phyloP scores from a whole-genome alignment of 2,113 vertebrate genomes.

The Pionites leucogaster region DNA sequence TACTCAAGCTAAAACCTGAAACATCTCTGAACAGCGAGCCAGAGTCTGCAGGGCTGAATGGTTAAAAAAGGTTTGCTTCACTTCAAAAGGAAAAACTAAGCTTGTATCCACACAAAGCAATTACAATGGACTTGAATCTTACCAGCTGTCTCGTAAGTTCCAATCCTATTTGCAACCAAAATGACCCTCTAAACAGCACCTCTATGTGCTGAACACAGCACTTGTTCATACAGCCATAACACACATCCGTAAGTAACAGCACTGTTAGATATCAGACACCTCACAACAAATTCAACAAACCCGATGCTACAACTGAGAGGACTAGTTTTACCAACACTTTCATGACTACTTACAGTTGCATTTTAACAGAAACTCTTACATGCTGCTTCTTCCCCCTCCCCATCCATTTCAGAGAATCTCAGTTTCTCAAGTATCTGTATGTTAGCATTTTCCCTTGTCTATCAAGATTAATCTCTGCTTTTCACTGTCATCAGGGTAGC shows the following conservation, averaged over 20 bases:
- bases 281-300: not conserved
- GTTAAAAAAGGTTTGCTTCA: not conserved
- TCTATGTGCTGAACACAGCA: not conserved
- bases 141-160: not conserved
- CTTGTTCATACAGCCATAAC: not conserved
- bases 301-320: not conserved
- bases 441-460: not conserved
- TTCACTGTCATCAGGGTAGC: not conserved
- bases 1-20: not conserved
- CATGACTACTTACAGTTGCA: not conserved
- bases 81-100: not conserved
- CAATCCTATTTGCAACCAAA: not conserved
- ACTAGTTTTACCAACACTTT: not conserved
- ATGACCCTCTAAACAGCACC: not conserved
- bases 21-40: not conserved
- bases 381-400: not conserved
- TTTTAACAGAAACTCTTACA: not conserved
- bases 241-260: not conserved
- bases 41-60: not conserved
- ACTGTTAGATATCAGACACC: not conserved
- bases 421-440: not conserved
- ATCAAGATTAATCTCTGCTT: not conserved
- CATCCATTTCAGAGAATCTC: not conserved
- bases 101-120: not conserved
- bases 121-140: not conserved